Evolutionary conservation across 2,888 invertebrate species (phyloP), one percentile per base, ranked within the genome.

Genomic region (Drosophila testacea): DNA sequence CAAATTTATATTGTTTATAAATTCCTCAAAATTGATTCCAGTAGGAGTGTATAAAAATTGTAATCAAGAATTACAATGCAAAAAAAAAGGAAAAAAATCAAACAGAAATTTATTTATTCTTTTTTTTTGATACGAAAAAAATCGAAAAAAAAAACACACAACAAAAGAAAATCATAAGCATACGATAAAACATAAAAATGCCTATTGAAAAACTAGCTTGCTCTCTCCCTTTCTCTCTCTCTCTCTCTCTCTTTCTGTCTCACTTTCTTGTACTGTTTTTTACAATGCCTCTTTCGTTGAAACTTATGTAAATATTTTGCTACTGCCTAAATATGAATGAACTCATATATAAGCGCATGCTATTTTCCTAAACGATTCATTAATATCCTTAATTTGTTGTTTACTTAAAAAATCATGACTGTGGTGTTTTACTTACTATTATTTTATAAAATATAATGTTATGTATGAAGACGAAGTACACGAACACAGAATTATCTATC

Each of bases 361-460:
- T 66, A 64, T 38, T 75, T 75, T 61, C 61, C 57, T 52, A 46
- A 51, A 34, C 42, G 41, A 16, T 52, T 50, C 46, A 44, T 51
- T 39, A 54, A 64, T 51, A 27, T 59, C 54, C 61, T 52, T 46
- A 54, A 13, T 65, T 72, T 81, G 81, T 88, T 79, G 65, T 77
- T 73, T 73, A 66, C 69, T 69, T 68, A 60, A 83, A 65, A 80
- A 87, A 81, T 77, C 81, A 81, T 88, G 90, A 90, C 91, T 91
- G 91, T 90, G 90, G 91, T 90, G 88, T 90, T 89, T 89, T 81
- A 82, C 81, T 81, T 88, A 88, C 87, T 89, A 89, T 87, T 90
- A 86, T 77, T 83, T 80, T 81, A 83, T 77, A 82, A 82, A 88
- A 70, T 46, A 64, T 62, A 56, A 62, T 69, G 61, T 59, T 73